Conservation (phyloP, 2,888 invertebrate genomes). For the Osmoderma eremita region DNA sequence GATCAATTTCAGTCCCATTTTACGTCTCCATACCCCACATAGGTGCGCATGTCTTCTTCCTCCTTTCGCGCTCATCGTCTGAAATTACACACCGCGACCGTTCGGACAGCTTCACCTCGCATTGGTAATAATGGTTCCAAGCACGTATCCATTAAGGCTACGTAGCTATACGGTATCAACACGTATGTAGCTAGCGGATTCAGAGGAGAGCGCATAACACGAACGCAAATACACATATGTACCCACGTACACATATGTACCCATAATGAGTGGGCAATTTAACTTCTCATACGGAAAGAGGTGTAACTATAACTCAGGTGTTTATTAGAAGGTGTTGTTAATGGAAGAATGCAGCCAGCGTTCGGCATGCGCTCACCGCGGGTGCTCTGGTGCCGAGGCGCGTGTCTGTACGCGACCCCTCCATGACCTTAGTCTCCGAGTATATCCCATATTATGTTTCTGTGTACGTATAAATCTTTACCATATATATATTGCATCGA, state of each 20-base stretch:
- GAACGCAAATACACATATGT: conserved; percentile 11
- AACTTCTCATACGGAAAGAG: conserved; percentile 48
- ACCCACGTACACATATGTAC: conserved; percentile 37
- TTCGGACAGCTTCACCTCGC: conserved; percentile 23
- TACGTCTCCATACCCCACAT: conserved; percentile 1
- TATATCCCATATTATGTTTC: conserved; percentile 4
- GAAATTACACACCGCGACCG: conserved; percentile 19
- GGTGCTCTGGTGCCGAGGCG: conserved; percentile 47
- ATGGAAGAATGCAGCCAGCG: conserved; percentile 49
- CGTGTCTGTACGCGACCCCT: conserved; percentile 49
- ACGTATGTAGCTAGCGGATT: conserved; percentile 12
- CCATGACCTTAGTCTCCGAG: conserved; percentile 44
- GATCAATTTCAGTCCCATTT: conserved; percentile 9
- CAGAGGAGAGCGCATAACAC: conserved; percentile 3
- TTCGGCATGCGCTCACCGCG: conserved; percentile 49
- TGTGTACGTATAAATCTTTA: conserved; percentile 1
- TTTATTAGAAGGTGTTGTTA: conserved; percentile 50
- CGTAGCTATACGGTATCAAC: conserved; percentile 15
- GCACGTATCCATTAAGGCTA: conserved; percentile 25
- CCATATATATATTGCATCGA: not conserved
- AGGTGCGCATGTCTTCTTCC: conserved; percentile 15
- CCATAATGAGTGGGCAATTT: conserved; percentile 46
- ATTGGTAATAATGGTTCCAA: conserved; percentile 35
- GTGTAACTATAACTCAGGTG: conserved; percentile 49
- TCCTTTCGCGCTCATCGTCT: conserved; percentile 16